phyloP scores from a whole-genome alignment of 2,797 vertebrate genomes.

The Coregonus ussuriensis region DNA sequence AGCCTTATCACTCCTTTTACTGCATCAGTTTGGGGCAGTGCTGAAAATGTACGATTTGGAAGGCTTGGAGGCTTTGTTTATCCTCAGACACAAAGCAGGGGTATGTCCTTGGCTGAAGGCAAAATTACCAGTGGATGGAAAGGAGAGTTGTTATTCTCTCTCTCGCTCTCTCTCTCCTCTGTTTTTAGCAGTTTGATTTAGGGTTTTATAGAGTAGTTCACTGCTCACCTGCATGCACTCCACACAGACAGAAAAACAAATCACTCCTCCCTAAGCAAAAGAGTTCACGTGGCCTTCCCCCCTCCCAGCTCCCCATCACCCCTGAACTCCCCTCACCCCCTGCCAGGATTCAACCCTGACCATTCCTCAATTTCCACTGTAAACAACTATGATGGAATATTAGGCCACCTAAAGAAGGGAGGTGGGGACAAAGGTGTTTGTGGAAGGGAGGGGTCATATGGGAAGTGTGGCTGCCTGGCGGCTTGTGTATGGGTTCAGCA shows the following conservation, averaged over 20 bases:
- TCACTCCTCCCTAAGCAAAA: constrained; percentile 6
- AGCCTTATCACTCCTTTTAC: constrained; percentile 47
- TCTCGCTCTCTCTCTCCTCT: constrained; percentile 24
- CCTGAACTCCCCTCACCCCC: neutral
- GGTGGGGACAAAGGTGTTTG: neutral
- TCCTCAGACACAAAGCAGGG: constrained; percentile 39
- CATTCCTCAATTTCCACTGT: constrained; percentile 11
- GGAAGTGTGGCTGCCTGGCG: constrained; percentile 8
- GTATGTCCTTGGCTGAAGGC: constrained; percentile 52
- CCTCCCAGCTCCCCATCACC: neutral
- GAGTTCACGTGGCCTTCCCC: neutral
- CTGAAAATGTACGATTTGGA: constrained; percentile 33
- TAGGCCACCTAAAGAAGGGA: neutral
- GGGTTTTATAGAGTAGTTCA: constrained; percentile 51
- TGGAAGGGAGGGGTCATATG: constrained; percentile 2
- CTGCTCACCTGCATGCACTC: constrained; percentile 40
- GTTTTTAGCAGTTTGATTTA: constrained; percentile 62
- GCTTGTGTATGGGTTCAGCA: constrained; percentile 42
- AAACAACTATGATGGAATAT: constrained; percentile 27
- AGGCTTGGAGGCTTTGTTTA: constrained; percentile 42
- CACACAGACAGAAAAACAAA: constrained; percentile 4
- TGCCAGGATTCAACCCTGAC: constrained; percentile 1
- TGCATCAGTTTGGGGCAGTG: constrained; percentile 18
- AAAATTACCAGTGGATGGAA: constrained; percentile 49
- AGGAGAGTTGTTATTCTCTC: constrained; percentile 21